Conservation (phyloP, 2,113 vertebrate species). For the Gallinago undulata region DNA sequence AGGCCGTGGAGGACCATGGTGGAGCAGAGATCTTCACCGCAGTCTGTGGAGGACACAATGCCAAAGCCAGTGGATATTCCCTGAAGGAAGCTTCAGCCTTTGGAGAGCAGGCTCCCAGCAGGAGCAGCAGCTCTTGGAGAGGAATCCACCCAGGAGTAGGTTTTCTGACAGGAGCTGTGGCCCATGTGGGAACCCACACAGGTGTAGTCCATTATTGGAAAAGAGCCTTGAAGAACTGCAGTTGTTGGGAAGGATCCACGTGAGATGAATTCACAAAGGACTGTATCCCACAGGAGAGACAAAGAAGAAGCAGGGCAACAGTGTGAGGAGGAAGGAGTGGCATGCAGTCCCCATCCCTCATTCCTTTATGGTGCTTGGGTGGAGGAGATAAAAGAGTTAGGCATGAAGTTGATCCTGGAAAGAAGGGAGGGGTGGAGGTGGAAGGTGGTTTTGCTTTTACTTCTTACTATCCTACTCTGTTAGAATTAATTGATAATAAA, state of each 20-base stretch:
- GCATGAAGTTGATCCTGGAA: background rate
- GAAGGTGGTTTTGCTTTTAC: background rate
- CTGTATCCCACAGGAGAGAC: background rate
- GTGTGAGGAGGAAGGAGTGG: background rate
- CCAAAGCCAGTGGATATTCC: background rate
- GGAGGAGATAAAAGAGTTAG: background rate
- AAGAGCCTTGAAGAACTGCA: background rate
- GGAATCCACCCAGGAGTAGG: background rate
- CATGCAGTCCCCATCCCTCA: background rate
- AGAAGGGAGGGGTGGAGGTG: background rate
- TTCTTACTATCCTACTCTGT: background rate
- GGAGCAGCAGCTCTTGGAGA: background rate
- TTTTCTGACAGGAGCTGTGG: background rate
- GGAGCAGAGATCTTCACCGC: background rate
- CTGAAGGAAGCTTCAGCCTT: background rate
- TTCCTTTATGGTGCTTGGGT: background rate
- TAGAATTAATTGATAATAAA: background rate
- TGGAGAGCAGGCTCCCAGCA: background rate
- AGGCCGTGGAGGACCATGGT: background rate
- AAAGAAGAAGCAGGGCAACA: background rate
- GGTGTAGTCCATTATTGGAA: background rate
- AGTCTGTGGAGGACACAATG: background rate
- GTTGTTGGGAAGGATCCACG: rapidly evolving
- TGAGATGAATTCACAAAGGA: background rate
- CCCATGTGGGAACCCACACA: background rate